These are phyloP conservation scores for Arion vulgaris DNA, from an alignment of 1,140 invertebrate species.

Conservation along the genomic window DNA sequence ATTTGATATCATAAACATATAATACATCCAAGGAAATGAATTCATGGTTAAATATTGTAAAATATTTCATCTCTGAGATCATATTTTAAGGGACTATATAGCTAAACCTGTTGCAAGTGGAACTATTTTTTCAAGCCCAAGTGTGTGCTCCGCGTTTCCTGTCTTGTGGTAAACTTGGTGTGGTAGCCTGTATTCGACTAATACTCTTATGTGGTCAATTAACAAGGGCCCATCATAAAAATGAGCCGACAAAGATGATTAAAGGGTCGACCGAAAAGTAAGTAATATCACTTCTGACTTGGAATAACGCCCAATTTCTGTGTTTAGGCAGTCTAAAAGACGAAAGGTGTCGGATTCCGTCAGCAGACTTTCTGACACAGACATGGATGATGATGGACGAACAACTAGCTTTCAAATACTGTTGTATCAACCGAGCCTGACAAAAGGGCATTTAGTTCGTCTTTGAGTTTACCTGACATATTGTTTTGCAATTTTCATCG, in stretches of 20 bases:
- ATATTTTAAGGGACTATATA: no score
- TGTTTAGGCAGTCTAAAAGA: background rate
- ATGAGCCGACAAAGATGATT: slow-evolving; percentile 41
- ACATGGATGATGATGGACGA: slow-evolving; percentile 37
- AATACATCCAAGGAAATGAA: no score
- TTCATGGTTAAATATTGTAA: no score
- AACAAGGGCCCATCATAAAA: slow-evolving; percentile 27
- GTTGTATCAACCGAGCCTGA: background rate
- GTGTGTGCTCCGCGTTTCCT: slow-evolving; percentile 38
- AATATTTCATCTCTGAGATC: no score
- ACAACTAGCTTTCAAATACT: background rate
- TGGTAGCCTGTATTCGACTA: background rate
- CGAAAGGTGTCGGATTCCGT: slow-evolving; percentile 29
- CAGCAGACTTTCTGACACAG: background rate
- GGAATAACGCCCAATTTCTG: background rate
- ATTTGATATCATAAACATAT: background rate
- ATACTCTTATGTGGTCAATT: slow-evolving; percentile 28
- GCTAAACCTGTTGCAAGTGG: background rate
- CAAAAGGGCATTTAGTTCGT: background rate
- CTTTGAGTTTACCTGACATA: background rate
- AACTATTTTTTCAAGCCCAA: slow-evolving; percentile 16
- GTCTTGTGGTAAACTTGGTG: slow-evolving; percentile 32
- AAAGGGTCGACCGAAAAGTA: slow-evolving; percentile 36
- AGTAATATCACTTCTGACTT: slow-evolving; percentile 14
- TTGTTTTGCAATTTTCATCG: background rate